Evolutionary conservation across 2,113 vertebrate genomes (phyloP).

Genomic region (Beaufortia kweichowensis): DNA sequence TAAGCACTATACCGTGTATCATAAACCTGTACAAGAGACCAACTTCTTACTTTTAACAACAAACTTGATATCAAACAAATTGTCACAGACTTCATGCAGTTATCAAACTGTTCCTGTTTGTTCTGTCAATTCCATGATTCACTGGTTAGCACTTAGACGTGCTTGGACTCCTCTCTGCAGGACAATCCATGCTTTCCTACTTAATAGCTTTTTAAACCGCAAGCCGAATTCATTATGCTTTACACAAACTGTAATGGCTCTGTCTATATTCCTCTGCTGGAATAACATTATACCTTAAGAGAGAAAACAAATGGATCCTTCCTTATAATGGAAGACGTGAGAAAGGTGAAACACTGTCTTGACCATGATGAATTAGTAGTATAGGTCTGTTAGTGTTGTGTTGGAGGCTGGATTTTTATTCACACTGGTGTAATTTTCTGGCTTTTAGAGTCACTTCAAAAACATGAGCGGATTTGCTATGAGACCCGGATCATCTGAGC

Average conservation of each 20-base stretch:
- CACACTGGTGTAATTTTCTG: slow-evolving; percentile 8
- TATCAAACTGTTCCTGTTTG: neutral
- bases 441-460: slow-evolving; percentile 28
- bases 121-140: neutral
- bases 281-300: neutral
- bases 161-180: neutral
- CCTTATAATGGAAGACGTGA: neutral
- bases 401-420: neutral
- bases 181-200: neutral
- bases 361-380: neutral
- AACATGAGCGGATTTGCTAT: slow-evolving; percentile 66
- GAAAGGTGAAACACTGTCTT: neutral
- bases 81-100: neutral
- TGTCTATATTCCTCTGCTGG: slow-evolving; percentile 18
- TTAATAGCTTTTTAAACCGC: neutral
- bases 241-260: slow-evolving; percentile 11
- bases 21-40: neutral
- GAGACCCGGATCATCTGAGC: slow-evolving; percentile 94
- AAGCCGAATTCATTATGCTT: slow-evolving; percentile 14
- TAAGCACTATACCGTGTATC: neutral
- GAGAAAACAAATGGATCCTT: slow-evolving; percentile 14
- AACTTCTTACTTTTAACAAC: neutral
- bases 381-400: slow-evolving; percentile 11
- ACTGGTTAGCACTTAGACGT: neutral
- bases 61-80: neutral